Evolutionary conservation across 2,113 vertebrate species (phyloP), one percentile per base, ranked within the genome.

Genomic region (Pelecanus crispus): DNA sequence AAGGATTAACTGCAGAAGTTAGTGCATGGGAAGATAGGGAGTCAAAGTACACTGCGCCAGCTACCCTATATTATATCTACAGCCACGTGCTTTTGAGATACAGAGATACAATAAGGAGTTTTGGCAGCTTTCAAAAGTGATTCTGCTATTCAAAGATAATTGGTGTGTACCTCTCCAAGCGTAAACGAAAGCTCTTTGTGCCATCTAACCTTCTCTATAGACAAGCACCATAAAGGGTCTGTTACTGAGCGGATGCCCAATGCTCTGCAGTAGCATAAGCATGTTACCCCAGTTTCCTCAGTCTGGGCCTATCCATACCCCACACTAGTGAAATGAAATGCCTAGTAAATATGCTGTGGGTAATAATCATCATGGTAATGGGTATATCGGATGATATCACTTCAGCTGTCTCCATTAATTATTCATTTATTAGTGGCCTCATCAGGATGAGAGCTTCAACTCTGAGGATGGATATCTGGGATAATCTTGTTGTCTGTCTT

Each of bases 191-290:
- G 42, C 67, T 83, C 16, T 15, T 75, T 72, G 17, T 81, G 13
- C 59, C 21, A 19, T 18, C 32, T 53, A 44, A 36, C 36, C 5
- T 73, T 47, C 20, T 79, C 31, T 24, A 5, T 1, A 28, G 28
- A 18, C 40, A 71, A 61, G 17, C 21, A 20, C 31, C 25, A 7
- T 6, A 13, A 36, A 55, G n/a, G 18, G 5, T n/a, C 34, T 92
- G 29, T 47, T 31, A 12, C 36, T 29, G 71, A 56, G 45, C 3
- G 22, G 40, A 15, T 53, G 29, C 34, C 50, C 34, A 58, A 25
- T 67, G 22, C n/a, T 40, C 25, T 2, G 6, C 52, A 75, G 47
- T 3, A 58, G 13, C 0, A 0, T 16, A 7, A 58, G 34, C 34
- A 86, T 28, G 4, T 7, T 75, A 29, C 11, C 49, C 44, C 47